These are phyloP conservation scores for Goniozus legneri DNA, from an alignment of 1,140 invertebrate genomes.

Conservation along the genomic window DNA sequence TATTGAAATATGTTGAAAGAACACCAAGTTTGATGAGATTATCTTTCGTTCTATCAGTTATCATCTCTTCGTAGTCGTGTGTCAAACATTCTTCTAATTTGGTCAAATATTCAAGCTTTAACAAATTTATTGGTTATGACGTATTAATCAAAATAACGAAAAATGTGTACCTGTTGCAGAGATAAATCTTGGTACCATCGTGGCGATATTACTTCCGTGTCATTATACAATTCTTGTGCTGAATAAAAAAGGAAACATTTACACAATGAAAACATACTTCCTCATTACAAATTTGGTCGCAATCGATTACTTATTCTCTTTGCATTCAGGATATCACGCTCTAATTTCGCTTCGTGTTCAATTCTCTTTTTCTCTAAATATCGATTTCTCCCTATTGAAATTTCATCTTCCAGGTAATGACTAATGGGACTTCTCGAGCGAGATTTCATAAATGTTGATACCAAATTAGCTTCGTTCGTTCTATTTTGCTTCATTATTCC, in stretches of 20 bases:
- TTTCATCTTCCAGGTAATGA: too few relatives aligned
- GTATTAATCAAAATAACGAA: not conserved
- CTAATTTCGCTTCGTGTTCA: too few relatives aligned
- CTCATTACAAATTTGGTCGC: not conserved
- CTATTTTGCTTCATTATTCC: too few relatives aligned
- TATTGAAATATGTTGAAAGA: slow-evolving; percentile 31
- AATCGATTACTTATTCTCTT: slow-evolving; percentile 21
- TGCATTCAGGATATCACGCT: slow-evolving; percentile 10
- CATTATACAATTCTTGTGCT: not conserved
- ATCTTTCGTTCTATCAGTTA: slow-evolving; percentile 28
- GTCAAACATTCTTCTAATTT: slow-evolving; percentile 31
- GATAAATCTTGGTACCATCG: slow-evolving; percentile 49
- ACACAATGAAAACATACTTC: not conserved
- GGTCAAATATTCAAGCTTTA: not conserved
- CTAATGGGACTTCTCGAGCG: too few relatives aligned
- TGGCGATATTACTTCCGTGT: slow-evolving; percentile 14
- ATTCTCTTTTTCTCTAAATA: too few relatives aligned
- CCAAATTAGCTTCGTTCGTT: too few relatives aligned
- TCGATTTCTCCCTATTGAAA: too few relatives aligned
- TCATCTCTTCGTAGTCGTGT: slow-evolving; percentile 35
- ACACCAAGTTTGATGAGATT: slow-evolving; percentile 36
- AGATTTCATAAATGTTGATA: too few relatives aligned
- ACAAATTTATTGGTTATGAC: slow-evolving; percentile 4
- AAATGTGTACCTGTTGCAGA: slow-evolving; percentile 34
- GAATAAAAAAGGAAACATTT: not conserved